phyloP scores from a whole-genome alignment of 2,888 invertebrate genomes.

The Trissonchulus sp. region DNA sequence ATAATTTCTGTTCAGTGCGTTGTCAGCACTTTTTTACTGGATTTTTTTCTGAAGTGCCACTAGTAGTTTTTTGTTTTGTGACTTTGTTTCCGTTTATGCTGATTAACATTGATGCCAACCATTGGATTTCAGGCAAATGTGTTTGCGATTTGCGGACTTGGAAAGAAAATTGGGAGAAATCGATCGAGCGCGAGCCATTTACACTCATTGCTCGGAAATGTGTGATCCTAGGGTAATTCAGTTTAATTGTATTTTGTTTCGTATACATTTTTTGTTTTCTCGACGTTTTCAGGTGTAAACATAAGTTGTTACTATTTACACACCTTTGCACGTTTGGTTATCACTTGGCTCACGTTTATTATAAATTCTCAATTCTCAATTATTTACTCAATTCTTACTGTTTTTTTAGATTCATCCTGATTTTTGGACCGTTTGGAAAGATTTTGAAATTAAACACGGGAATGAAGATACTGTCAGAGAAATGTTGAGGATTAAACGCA shows the following conservation, averaged over 20 bases:
- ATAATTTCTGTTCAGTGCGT: not conserved
- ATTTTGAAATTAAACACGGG: constrained; percentile 96
- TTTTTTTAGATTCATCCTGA: constrained; percentile 67
- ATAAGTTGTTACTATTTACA: no score
- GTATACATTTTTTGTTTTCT: no score
- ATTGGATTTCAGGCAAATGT: constrained; percentile 85
- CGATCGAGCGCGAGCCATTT: constrained; percentile 90
- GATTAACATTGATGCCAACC: no score
- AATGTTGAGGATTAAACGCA: constrained; percentile 93
- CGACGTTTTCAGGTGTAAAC: no score
- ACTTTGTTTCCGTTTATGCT: not conserved
- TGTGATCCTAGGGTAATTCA: constrained; percentile 94
- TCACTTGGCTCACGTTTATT: no score
- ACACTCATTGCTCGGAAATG: constrained; percentile 95
- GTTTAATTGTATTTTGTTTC: no score
- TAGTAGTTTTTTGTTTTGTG: not conserved
- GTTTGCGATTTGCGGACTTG: constrained; percentile 89
- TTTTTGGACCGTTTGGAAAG: constrained; percentile 99
- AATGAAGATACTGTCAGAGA: constrained; percentile 99
- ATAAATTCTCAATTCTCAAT: not conserved
- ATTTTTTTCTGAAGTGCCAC: not conserved
- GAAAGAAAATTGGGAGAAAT: constrained; percentile 97
- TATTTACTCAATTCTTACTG: constrained; percentile 28
- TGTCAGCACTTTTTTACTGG: not conserved
- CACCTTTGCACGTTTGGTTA: no score